These are phyloP conservation scores for Carettochelys insculpta DNA, from an alignment of 2,113 vertebrate genomes.

Conservation along the genomic window DNA sequence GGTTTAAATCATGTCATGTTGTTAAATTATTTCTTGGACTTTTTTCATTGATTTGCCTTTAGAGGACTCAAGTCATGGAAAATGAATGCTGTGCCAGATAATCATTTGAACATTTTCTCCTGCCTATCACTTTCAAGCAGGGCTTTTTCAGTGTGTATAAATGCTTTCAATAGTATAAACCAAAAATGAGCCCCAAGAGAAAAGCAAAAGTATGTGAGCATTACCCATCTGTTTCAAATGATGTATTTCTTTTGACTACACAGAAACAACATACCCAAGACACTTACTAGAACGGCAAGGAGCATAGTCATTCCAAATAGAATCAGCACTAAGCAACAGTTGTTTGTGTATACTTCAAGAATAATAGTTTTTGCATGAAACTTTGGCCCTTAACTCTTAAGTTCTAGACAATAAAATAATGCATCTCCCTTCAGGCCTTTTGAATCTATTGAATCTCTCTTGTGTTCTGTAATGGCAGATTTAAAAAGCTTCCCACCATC, in stretches of 20 bases:
- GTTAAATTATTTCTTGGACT: background rate
- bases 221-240: background rate
- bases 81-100: background rate
- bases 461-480: background rate
- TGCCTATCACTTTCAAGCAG: background rate
- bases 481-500: background rate
- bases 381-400: background rate
- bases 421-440: background rate
- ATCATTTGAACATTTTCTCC: background rate
- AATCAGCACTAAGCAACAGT: background rate
- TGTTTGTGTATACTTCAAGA: background rate
- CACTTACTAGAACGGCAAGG: background rate
- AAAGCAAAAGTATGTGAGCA: background rate
- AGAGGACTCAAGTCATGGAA: background rate
- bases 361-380: background rate
- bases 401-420: background rate
- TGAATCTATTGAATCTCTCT: background rate
- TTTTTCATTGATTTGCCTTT: slow-evolving; percentile 24
- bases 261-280: background rate
- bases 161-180: background rate
- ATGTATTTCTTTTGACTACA: background rate
- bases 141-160: background rate
- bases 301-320: background rate
- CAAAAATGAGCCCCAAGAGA: background rate
- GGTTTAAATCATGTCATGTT: slow-evolving; percentile 9